Base-by-base conservation (phyloP, 1,140 invertebrate genomes). In the Lepeophtheirus salmonis region DNA sequence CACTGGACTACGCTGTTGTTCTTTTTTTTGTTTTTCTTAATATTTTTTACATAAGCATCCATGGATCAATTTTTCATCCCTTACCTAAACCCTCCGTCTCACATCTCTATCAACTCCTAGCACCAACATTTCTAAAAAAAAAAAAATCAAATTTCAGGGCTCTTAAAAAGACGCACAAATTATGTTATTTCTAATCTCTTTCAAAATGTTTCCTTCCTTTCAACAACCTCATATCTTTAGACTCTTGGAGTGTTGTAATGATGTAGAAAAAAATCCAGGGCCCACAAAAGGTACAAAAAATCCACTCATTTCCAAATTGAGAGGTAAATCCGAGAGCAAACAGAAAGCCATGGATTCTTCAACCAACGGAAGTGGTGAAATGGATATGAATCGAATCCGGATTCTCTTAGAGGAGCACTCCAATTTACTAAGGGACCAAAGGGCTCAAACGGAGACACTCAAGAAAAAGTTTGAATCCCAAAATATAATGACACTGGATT, bases 191-290 rank as follows among this genome's bases (percentile, higher is more conserved):
- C 30, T n/a, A 41, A n/a, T n/a, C 30, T 41, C 30, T 41, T 41
- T n/a, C 30, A 41, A 41, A n/a, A 6, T n/a, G 6, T 41, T 41
- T n/a, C 6, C 30, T 41, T n/a, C 30, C 30, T n/a, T n/a, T n/a
- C n/a, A n/a, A n/a, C 30, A 10, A 41, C 30, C 30, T 12, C 30
- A 41, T 41, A n/a, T 41, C 30, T 41, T n/a, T 41, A 10, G 50
- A 16, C 50, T 52, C n/a, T 22, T 52, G 21, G 50, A 52, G 21
- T 18, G n/a, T 10, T 52, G 4, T 22, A 52, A 52, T 22, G 50
- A 52, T 22, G 16, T 52, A 52, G 50, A 52, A 16, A 41, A 41
- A 22, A 52, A 52, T 52, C 50, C 50, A 6, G 50, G 50, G 21
- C 50, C 50, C 16, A 16, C 50, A 52, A 52, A 52, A 21, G 50